Base-by-base conservation (phyloP, 2,888 invertebrate species). In the Dicyrtomina minuta region DNA sequence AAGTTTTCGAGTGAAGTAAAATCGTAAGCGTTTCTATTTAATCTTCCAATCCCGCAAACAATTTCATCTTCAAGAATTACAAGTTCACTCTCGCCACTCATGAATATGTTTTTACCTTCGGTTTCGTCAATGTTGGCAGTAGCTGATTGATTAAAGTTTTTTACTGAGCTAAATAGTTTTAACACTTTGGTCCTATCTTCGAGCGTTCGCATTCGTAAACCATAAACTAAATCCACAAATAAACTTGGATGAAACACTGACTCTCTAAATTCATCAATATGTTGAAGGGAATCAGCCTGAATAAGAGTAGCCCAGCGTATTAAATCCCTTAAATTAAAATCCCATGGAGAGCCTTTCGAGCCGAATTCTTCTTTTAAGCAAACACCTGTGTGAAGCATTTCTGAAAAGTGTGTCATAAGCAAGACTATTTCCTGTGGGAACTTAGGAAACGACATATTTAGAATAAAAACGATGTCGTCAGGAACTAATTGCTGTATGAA, bases 311-410 rank as follows among this genome's bases (percentile, higher is more conserved):
- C 93, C 96, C 96, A 98, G 77, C 98, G 87, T 70, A 90, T 88
- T 76, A 99, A 86, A 81, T 99, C 99, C 79, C 99, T 87, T 58
- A 99, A 84, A 84, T 99, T 99, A 84, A 97, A 93, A 83, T 99
- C 98, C 90, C 93, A 98, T 0, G 97, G 97, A 0, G 91, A 88
- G 0, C 97, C 96, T 79, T 84, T 87, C 77, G 88, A 87, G 0
- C 91, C 96, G 87, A 92, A 93, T 1, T 81, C 80, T 69, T 87
- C 85, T 78, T 87, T 81, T 51, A 85, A 84, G 1, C 87, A 85
- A 15, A 90, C 86, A 79, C 89, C 88, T 13, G 84, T 81, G 0
- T 87, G 86, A 4, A 93, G 81, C 81, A 84, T 84, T 71, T 87
- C 86, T 76, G 93, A 94, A 79, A 96, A 95, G 55, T 84, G 81